Evolutionary conservation across 2,113 vertebrate species (phyloP).

Genomic region (Pitta sordida): DNA sequence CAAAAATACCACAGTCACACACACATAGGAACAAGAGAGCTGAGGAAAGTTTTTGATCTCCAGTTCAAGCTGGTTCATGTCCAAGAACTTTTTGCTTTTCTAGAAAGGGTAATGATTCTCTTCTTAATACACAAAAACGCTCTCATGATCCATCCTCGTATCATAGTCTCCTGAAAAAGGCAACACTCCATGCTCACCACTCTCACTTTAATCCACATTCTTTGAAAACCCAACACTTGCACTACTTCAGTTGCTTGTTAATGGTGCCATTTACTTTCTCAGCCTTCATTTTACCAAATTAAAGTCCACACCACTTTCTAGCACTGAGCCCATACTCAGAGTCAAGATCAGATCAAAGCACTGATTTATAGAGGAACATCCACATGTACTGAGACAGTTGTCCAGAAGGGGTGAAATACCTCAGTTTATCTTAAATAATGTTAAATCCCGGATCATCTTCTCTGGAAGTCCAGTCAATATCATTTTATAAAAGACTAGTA

Average conservation of each 20-base stretch:
- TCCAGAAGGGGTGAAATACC: background rate
- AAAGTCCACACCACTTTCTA: background rate
- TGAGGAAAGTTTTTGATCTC: conserved; percentile 11
- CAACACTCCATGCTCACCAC: background rate
- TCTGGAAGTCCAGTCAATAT: background rate
- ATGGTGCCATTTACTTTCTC: background rate
- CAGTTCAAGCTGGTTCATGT: background rate
- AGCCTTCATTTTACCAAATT: background rate
- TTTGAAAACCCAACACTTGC: background rate
- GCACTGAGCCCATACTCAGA: background rate
- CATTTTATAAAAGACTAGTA: background rate
- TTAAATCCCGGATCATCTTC: background rate
- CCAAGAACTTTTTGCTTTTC: background rate
- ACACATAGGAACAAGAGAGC: background rate
- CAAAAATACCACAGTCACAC: background rate
- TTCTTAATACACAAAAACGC: background rate
- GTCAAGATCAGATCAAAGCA: background rate
- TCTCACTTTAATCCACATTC: background rate
- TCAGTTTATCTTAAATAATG: background rate
- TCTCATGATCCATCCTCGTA: background rate
- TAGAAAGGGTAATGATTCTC: background rate
- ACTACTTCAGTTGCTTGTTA: background rate
- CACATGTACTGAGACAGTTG: background rate
- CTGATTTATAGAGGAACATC: background rate
- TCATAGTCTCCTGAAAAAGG: background rate